These are phyloP conservation scores for Euplexia lucipara DNA, from an alignment of 2,888 invertebrate genomes.

Conservation along the genomic window DNA sequence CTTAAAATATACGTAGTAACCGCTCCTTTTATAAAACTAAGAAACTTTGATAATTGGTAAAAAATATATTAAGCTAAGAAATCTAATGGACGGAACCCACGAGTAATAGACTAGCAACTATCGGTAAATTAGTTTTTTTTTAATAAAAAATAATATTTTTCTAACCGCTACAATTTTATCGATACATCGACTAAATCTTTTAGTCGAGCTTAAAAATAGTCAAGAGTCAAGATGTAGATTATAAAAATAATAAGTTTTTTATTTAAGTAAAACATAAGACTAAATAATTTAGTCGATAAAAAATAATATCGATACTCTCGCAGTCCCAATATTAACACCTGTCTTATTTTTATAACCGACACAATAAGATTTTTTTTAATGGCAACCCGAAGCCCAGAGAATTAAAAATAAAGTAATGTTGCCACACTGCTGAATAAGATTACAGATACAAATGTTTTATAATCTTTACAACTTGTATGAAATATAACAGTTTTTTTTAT, in stretches of 20 bases:
- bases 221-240: slow-evolving; percentile 2
- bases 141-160: slow-evolving; percentile 43
- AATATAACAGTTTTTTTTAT: background rate
- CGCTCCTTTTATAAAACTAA: slow-evolving; percentile 62
- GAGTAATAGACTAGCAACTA: slow-evolving; percentile 70
- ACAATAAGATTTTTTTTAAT: slow-evolving; percentile 65
- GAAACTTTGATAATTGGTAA: slow-evolving; percentile 66
- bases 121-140: slow-evolving; percentile 63
- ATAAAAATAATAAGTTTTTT: background rate
- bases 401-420: slow-evolving; percentile 68
- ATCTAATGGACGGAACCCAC: slow-evolving; percentile 73
- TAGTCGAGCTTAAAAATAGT: slow-evolving; percentile 32
- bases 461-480: background rate
- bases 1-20: slow-evolving; percentile 60
- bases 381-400: slow-evolving; percentile 79
- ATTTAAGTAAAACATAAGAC: slow-evolving; percentile 16
- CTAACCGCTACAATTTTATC: slow-evolving; percentile 52
- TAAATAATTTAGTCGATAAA: slow-evolving; percentile 53
- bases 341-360: slow-evolving; percentile 61
- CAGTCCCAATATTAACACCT: slow-evolving; percentile 55
- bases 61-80: slow-evolving; percentile 65
- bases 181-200: slow-evolving; percentile 57
- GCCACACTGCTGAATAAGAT: slow-evolving; percentile 35
- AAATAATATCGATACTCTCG: slow-evolving; percentile 43
- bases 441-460: slow-evolving; percentile 15